Conservation (phyloP, 2,113 vertebrate genomes). For the Pteronura brasiliensis region DNA sequence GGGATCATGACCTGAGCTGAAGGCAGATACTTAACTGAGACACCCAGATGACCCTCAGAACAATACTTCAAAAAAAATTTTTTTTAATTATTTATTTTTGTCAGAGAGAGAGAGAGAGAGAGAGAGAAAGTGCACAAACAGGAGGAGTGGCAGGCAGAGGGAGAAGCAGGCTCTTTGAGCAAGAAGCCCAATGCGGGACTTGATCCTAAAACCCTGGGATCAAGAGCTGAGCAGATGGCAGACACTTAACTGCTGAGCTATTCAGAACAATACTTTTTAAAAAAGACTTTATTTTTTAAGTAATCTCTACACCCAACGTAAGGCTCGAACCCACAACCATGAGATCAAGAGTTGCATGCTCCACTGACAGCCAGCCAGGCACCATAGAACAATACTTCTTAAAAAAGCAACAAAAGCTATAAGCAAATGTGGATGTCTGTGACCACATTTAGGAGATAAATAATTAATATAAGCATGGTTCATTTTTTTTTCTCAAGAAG, state of each 20-base stretch:
- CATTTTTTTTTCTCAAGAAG: background rate
- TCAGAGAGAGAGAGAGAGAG: background rate
- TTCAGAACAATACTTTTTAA: background rate
- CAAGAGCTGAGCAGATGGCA: background rate
- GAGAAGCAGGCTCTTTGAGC: background rate
- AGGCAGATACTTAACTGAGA: background rate
- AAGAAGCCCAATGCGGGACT: background rate
- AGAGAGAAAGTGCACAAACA: background rate
- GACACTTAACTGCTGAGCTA: background rate
- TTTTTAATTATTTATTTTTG: background rate
- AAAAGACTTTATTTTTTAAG: background rate
- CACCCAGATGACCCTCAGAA: background rate
- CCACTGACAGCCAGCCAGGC: background rate
- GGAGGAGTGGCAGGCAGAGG: background rate
- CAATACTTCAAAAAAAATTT: background rate
- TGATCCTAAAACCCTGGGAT: background rate
- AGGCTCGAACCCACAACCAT: background rate
- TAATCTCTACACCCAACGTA: background rate
- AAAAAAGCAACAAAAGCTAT: background rate
- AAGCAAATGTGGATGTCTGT: background rate
- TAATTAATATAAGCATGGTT: background rate
- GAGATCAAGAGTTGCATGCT: background rate
- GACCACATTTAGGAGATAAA: background rate
- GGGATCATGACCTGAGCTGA: background rate
- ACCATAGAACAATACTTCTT: background rate